Base-by-base conservation (phyloP, 2,888 invertebrate species). In the Diadromus collaris region DNA sequence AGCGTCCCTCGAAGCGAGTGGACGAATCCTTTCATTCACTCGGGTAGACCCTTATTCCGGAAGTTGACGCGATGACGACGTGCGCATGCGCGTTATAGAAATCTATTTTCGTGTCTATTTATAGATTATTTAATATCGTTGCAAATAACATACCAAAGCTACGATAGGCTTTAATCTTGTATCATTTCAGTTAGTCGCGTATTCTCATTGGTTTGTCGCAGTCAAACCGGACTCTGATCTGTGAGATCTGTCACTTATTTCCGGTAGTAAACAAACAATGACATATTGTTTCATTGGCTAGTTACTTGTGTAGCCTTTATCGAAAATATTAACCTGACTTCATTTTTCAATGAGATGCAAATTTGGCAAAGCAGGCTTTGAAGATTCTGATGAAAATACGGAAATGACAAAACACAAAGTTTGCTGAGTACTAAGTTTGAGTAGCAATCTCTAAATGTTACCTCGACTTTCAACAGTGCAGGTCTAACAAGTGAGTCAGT, bases 41-140 rank as follows among this genome's bases (percentile, higher is more conserved):
- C 77, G 70, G 68, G 87, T 87, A 82, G 84, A 87, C 87, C 87
- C 87, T 85, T 24, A 69, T 67, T 67, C 46, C 79, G 80, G 81
- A 80, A 76, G 75, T 61, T 13, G 46, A n/a, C 16, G 74, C 58
- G 16, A 38, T 16, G 2, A 27, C 51, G 29, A 21, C 29, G 13
- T 21, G 75, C 70, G 75, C 81, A 82, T 79, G 83, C 85, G 85
- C 76, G 56, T 6, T 16, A 16, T 16, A 29, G 6, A 6, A 21
- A 56, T 29, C 56, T 21, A 24, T 65, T 16, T 51, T 69, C 19
- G 24, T 56, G 32, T n/a, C n/a, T 2, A 69, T 24, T 61, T 63
- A 24, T 44, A 10, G n/a, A 21, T 64, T 51, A 16, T 29, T 27
- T 27, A 13, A 27, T 10, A 27, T 54, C 16, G 27, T 54, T 54